Percentiles rank a stretch among this genome's conserved stretches.
Conservation (phyloP, 2,113 vertebrate genomes). For the Chlorodrepanis virens region DNA sequence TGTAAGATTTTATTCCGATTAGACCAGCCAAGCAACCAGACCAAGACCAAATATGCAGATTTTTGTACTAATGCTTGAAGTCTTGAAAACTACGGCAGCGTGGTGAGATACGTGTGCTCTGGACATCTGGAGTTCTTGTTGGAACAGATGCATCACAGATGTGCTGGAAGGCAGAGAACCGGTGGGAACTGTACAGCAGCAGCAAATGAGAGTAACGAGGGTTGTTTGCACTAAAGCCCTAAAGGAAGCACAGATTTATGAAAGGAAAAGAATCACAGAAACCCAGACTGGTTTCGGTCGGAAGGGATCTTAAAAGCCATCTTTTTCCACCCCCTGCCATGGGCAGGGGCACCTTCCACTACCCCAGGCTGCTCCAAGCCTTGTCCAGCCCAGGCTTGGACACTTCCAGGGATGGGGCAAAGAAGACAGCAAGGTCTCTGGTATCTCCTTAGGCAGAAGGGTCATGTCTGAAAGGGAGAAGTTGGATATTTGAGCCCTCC, state of each 20-base stretch:
- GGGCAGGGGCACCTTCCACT: neutral
- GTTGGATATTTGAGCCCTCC: neutral
- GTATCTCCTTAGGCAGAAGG: neutral
- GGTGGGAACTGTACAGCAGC: neutral
- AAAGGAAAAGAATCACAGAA: neutral
- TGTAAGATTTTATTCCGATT: neutral
- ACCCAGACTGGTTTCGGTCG: neutral
- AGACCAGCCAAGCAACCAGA: neutral
- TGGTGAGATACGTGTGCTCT: neutral
- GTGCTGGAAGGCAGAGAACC: neutral
- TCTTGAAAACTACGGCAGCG: neutral
- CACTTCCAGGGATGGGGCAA: neutral
- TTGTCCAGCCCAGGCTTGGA: rapidly evolving
- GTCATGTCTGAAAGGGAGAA: neutral
- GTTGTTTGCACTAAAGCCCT: neutral
- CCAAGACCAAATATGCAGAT: neutral
- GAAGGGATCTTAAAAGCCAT: neutral
- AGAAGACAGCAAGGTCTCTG: neutral
- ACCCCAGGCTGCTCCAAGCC: neutral
- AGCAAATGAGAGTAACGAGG: neutral
- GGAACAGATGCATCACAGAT: neutral
- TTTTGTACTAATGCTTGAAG: neutral
- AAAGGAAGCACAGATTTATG: neutral
- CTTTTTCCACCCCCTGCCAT: rapidly evolving
- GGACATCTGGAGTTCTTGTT: neutral